phyloP scores from a whole-genome alignment of 2,888 invertebrate genomes.

The Steinernema hermaphroditum region DNA sequence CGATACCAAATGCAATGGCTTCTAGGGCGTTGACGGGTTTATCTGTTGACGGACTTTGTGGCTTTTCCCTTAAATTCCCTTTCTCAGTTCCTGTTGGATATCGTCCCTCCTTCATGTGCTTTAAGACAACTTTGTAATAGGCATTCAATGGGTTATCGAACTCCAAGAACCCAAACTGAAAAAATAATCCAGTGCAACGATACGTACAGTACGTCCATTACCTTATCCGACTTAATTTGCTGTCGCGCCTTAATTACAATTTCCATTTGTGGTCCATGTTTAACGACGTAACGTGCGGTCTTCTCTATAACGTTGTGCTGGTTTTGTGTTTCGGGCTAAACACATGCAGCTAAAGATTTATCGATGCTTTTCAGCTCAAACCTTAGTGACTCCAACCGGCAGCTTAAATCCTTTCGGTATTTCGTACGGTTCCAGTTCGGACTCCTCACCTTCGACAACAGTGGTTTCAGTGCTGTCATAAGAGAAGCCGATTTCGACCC shows the following conservation, averaged over 20 bases:
- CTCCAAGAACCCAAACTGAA: constrained; percentile 8
- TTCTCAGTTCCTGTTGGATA: background rate
- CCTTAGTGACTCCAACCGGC: constrained; percentile 74
- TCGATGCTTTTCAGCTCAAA: constrained; percentile 45
- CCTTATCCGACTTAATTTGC: constrained; percentile 64
- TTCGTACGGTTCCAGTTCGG: constrained; percentile 74
- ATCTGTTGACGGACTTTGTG: background rate
- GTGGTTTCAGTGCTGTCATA: constrained; percentile 13
- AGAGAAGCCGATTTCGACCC: constrained; percentile 17
- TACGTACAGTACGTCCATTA: too few species aligned
- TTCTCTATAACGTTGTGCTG: constrained; percentile 81
- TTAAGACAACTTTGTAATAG: constrained; percentile 15
- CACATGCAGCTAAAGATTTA: background rate
- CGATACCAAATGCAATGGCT: background rate
- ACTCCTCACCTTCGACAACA: background rate
- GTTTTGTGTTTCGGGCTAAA: constrained; percentile 37
- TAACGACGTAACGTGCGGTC: constrained; percentile 72
- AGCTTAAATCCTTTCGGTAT: constrained; percentile 77
- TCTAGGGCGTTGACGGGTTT: background rate
- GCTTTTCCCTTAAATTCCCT: background rate
- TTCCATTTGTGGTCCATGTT: constrained; percentile 88
- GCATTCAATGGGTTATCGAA: background rate
- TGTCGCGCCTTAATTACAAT: constrained; percentile 96
- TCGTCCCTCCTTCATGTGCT: background rate
- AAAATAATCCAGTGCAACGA: too few species aligned